Evolutionary conservation across 2,888 invertebrate genomes (phyloP), one percentile per base, ranked within the genome.

Genomic region (Latrodectus elegans): DNA sequence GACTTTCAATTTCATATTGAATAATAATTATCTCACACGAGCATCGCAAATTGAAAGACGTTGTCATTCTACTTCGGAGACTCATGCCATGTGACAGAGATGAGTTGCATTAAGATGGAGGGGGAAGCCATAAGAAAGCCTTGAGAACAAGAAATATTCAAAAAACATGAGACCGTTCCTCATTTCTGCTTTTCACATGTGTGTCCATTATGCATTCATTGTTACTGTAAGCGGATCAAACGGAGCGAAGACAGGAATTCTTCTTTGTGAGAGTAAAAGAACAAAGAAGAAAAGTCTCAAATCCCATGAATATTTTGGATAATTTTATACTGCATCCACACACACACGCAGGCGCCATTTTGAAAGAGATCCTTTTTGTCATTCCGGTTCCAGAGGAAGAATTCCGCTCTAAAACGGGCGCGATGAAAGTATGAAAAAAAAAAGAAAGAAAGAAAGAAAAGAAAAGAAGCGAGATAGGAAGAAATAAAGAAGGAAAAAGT

Each of bases 231-330:
- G 78, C 77, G 84, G 84, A 84, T 84, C 77, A 84, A 77, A 84
- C 72, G 77, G 84, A n/a, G 84, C 67, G 70, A 84, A 51, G 60
- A 17, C 53, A 79, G 70, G 70, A 75, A 82, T 71, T 38, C 60
- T n/a, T 73, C 17, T 55, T 74, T 53, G 51, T 60, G 26, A 67
- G 65, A 65, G 17, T 38, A 65, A 65, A 12, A 52, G 38, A 26
- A 49, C 12, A 70, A 38, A 14, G 72, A 72, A 75, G 60, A 78
- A 78, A 78, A 68, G 12, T 15, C 14, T 52, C 15, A 72, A 73
- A 84, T 84, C 84, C 84, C 84, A 84, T 84, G 84, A 84, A 84
- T 84, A 84, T 84, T 84, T 84, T 72, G 84, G 77, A 65, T 77
- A 76, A 77, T 71, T 78, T 72, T 83, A 64, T 67, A 65, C 52